A percentile compares a stretch with the other conserved stretches of the same genome.
Conservation (phyloP, 2,888 invertebrate species). For the Holacanthella duospinosa region DNA sequence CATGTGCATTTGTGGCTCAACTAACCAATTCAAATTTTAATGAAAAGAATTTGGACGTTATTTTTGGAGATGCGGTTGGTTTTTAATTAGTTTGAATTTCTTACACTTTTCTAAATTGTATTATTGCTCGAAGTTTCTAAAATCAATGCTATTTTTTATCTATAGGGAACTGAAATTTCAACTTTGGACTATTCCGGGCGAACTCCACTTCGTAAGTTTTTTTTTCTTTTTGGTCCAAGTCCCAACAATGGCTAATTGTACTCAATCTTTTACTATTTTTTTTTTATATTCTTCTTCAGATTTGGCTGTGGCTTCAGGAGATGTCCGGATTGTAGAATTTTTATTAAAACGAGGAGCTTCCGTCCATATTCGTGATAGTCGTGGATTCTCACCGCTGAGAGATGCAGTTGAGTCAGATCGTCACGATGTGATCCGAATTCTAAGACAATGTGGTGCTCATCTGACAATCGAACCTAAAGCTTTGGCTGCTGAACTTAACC, state of each 20-base stretch:
- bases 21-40: slow-evolving; percentile 43
- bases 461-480: slow-evolving; percentile 50
- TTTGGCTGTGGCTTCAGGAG: slow-evolving; percentile 63
- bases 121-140: background rate
- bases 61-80: slow-evolving; percentile 36
- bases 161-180: slow-evolving; percentile 29
- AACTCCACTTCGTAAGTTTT: slow-evolving; percentile 18
- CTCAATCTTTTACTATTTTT: slow-evolving; percentile 49
- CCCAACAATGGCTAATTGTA: background rate
- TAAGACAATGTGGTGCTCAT: slow-evolving; percentile 66
- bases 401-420: slow-evolving; percentile 55
- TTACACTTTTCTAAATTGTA: background rate
- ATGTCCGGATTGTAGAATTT: slow-evolving; percentile 56
- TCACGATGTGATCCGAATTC: slow-evolving; percentile 53
- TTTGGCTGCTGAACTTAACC: slow-evolving; percentile 58
- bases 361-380: slow-evolving; percentile 64
- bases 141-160: background rate
- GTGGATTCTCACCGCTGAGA: slow-evolving; percentile 58
- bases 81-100: background rate
- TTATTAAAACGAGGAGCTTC: slow-evolving; percentile 68
- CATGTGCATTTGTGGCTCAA: slow-evolving; percentile 52
- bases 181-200: slow-evolving; percentile 28
- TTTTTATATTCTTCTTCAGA: slow-evolving; percentile 40
- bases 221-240: background rate
- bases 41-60: slow-evolving; percentile 46